phyloP scores from a whole-genome alignment of 2,113 vertebrate genomes.

The Peromyscus leucopus region DNA sequence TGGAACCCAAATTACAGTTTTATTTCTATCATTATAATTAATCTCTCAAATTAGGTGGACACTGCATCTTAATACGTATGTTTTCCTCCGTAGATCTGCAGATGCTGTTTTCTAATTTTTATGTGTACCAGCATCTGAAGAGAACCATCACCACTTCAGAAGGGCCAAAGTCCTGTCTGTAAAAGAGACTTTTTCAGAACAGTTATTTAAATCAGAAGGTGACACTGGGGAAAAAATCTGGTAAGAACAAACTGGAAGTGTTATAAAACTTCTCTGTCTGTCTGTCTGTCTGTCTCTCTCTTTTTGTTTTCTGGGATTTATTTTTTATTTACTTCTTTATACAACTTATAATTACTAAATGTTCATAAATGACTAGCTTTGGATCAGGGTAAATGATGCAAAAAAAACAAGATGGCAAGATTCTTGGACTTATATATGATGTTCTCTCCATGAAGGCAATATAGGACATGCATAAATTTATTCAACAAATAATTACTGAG shows the following conservation, averaged over 20 bases:
- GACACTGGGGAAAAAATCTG: constrained; percentile 23
- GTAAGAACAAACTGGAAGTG: background rate
- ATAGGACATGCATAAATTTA: background rate
- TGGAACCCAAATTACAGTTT: constrained; percentile 63
- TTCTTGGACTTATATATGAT: background rate
- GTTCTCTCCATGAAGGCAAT: background rate
- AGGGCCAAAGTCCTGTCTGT: background rate
- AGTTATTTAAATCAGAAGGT: constrained; percentile 27
- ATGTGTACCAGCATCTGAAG: background rate
- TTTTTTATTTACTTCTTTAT: constrained; percentile 29
- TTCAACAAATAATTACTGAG: background rate
- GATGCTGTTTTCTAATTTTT: constrained; percentile 47
- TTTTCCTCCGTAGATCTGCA: background rate
- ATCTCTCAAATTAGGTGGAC: constrained; percentile 58
- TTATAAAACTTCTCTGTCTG: background rate
- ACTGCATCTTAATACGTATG: constrained; percentile 33
- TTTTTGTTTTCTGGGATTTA: background rate
- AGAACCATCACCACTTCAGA: background rate
- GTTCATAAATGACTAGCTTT: background rate
- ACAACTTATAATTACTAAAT: background rate
- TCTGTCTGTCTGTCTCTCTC: background rate
- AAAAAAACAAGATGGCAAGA: too few relatives aligned
- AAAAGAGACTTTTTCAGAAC: background rate
- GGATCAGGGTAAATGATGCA: background rate
- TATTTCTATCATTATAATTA: constrained; percentile 70